These are phyloP conservation scores for Carlito syrichta DNA, from an alignment of 2,113 vertebrate species.

Conservation along the genomic window DNA sequence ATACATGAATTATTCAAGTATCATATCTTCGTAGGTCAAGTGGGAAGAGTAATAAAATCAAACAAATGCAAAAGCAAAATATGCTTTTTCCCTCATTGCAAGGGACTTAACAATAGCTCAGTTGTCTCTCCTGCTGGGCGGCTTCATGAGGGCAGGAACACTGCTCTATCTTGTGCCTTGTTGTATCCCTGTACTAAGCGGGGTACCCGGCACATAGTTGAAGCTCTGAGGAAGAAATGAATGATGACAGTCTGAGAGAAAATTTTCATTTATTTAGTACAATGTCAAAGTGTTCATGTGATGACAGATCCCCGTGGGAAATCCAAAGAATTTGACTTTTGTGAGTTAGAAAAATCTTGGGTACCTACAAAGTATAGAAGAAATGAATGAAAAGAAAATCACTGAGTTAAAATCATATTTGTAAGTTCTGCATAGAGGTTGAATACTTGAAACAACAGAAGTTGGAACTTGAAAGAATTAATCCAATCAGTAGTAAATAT, in stretches of 20 bases:
- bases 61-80: slow-evolving; percentile 18
- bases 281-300: background rate
- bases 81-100: background rate
- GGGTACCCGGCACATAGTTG: background rate
- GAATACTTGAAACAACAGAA: background rate
- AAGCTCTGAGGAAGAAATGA: background rate
- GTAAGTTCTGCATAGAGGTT: background rate
- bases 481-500: background rate
- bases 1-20: background rate
- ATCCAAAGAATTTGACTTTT: background rate
- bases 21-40: background rate
- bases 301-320: background rate
- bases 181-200: background rate
- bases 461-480: slow-evolving; percentile 10
- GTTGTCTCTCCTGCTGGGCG: background rate
- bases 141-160: background rate
- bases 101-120: background rate
- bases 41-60: slow-evolving; percentile 6
- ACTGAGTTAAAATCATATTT: background rate
- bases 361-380: background rate
- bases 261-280: background rate
- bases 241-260: background rate
- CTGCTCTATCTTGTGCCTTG: background rate
- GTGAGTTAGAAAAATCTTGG: background rate
- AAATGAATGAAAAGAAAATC: background rate